phyloP scores from a whole-genome alignment of 2,797 vertebrate species.

The Chelonia mydas region DNA sequence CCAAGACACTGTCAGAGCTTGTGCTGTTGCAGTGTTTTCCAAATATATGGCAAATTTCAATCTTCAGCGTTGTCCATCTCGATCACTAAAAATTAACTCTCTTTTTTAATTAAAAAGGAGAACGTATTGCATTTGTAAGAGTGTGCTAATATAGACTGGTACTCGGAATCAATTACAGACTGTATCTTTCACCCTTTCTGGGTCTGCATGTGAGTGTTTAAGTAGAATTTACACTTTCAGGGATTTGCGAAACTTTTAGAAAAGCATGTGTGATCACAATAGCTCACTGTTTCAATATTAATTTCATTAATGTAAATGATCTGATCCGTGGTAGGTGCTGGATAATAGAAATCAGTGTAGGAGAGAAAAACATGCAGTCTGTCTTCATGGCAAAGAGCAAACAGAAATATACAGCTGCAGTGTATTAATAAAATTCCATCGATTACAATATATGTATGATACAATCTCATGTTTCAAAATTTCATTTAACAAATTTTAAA shows the following conservation, averaged over 20 bases:
- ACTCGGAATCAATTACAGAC: background rate
- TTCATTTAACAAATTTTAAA: slow-evolving; percentile 23
- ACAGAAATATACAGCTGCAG: background rate
- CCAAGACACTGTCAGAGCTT: background rate
- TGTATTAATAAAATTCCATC: background rate
- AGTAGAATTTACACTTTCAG: background rate
- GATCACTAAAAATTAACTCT: background rate
- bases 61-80: background rate
- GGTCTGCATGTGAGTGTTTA: background rate
- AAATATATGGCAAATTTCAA: accelerated
- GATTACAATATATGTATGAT: slow-evolving; percentile 38
- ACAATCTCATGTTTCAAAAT: slow-evolving; percentile 14
- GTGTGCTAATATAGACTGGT: background rate
- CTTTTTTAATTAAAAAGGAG: background rate
- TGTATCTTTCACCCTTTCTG: slow-evolving; percentile 17
- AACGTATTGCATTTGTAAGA: background rate
- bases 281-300: background rate
- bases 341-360: background rate
- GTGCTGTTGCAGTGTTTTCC: background rate
- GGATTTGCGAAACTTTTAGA: background rate
- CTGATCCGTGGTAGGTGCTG: background rate
- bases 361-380: slow-evolving; percentile 9
- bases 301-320: background rate
- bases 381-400: slow-evolving; percentile 11
- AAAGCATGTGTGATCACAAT: background rate